Conservation (phyloP, 1,140 invertebrate species). For the Drosophila varians region DNA sequence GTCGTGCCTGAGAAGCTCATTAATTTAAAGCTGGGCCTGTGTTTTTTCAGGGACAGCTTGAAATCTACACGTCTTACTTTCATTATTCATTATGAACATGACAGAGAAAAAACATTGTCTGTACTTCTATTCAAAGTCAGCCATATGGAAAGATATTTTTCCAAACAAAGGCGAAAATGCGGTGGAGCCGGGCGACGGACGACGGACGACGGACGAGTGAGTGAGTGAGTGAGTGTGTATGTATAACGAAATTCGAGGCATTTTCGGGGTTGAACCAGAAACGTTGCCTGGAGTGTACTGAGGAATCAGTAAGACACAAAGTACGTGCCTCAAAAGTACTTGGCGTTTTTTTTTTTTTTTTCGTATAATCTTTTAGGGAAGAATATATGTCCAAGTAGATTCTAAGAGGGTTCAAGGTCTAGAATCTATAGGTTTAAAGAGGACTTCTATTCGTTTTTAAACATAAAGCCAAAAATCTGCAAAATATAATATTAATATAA, state of each 20-base stretch:
- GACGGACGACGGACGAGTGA: not conserved
- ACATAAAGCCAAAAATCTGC: not conserved
- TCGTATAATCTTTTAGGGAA: not conserved
- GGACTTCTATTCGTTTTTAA: not conserved
- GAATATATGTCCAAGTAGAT: not conserved
- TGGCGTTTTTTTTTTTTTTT: not conserved
- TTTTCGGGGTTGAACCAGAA: not conserved
- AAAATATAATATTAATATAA: too few relatives aligned
- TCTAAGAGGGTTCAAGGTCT: not conserved
- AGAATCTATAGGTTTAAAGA: not conserved
- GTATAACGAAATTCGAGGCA: not conserved
- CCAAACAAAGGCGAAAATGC: constrained; percentile 59
- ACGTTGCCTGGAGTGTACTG: not conserved
- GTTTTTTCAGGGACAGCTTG: constrained; percentile 9
- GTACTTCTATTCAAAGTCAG: constrained; percentile 68
- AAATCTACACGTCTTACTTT: constrained; percentile 22
- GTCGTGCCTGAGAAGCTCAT: constrained; percentile 6
- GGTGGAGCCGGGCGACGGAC: not conserved
- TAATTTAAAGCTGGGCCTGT: constrained; percentile 1
- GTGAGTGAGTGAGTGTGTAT: constrained; percentile 1
- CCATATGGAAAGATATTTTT: constrained; percentile 80
- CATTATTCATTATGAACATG: constrained; percentile 72
- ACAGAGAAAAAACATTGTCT: constrained; percentile 54
- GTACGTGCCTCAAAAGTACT: not conserved
- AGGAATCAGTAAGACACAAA: not conserved